phyloP scores from a whole-genome alignment of 2,888 invertebrate genomes.

The Xestobium rufovillosum region DNA sequence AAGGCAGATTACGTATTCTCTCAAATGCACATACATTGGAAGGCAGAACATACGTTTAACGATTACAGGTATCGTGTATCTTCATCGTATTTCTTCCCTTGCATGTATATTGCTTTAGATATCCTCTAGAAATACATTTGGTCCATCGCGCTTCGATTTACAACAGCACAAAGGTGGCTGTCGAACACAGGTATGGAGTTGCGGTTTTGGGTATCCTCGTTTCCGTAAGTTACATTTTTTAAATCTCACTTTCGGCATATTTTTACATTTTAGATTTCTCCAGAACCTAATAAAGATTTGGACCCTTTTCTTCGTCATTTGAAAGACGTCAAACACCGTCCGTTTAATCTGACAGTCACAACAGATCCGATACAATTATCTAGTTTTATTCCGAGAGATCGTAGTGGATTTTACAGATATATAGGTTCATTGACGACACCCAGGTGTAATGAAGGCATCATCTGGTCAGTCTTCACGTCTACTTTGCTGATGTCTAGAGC shows the following conservation, averaged over 20 bases:
- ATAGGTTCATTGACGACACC: constrained; percentile 71
- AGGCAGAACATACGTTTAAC: constrained; percentile 72
- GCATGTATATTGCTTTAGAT: constrained; percentile 39
- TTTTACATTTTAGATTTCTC: constrained; percentile 33
- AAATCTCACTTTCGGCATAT: too few relatives aligned
- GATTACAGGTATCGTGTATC: constrained; percentile 39
- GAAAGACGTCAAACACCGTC: too few relatives aligned
- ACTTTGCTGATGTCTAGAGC: constrained; percentile 46
- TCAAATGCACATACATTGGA: constrained; percentile 80
- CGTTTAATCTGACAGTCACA: too few relatives aligned
- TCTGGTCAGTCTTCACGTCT: constrained; percentile 60
- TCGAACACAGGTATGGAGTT: constrained; percentile 49
- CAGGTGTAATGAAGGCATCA: constrained; percentile 63
- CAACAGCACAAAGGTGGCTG: constrained; percentile 46
- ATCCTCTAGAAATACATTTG: constrained; percentile 57
- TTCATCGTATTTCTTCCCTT: not conserved
- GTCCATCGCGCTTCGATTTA: constrained; percentile 55
- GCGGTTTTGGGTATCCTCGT: constrained; percentile 58
- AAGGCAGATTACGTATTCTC: constrained; percentile 53
- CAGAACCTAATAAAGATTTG: constrained; percentile 37
- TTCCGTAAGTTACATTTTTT: constrained; percentile 42
- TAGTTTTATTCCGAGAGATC: too few relatives aligned
- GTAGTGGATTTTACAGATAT: constrained; percentile 59
- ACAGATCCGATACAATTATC: too few relatives aligned
- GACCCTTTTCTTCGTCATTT: too few relatives aligned